Conservation (phyloP, 1,140 invertebrate species). For the Ptiloglossa arizonensis region DNA sequence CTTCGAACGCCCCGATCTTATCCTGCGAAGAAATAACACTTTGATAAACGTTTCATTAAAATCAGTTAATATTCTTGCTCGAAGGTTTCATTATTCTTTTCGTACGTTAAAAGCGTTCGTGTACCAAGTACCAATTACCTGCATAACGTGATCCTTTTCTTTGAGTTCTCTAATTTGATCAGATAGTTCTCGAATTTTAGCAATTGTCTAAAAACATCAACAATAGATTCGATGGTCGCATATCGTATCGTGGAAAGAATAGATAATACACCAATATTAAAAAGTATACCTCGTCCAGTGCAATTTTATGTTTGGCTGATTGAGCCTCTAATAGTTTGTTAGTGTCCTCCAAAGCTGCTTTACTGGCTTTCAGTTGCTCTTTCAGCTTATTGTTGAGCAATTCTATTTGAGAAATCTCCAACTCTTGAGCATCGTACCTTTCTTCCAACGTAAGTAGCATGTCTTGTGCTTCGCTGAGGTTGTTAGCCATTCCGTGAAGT, state of each 20-base stretch:
- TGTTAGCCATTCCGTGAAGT: slow-evolving; percentile 70
- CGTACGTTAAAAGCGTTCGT: neutral
- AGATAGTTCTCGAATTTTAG: slow-evolving; percentile 59
- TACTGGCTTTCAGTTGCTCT: slow-evolving; percentile 61
- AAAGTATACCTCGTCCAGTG: slow-evolving; percentile 54
- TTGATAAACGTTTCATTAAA: slow-evolving; percentile 5
- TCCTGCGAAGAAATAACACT: slow-evolving; percentile 48
- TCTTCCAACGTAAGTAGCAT: slow-evolving; percentile 74
- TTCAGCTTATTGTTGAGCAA: slow-evolving; percentile 68
- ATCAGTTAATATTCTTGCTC: too few species aligned
- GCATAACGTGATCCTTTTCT: slow-evolving; percentile 49
- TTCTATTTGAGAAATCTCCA: slow-evolving; percentile 69
- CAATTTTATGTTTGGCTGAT: slow-evolving; percentile 35
- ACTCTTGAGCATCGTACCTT: slow-evolving; percentile 67
- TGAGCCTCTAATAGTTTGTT: slow-evolving; percentile 53
- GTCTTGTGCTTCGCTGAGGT: slow-evolving; percentile 65
- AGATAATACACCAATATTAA: neutral
- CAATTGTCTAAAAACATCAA: slow-evolving; percentile 63
- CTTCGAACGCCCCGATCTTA: slow-evolving; percentile 55
- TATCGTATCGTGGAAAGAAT: too few species aligned
- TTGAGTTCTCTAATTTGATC: slow-evolving; percentile 61
- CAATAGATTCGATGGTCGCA: too few species aligned
- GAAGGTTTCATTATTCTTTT: neutral
- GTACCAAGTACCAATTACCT: slow-evolving; percentile 47
- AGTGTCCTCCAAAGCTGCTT: slow-evolving; percentile 49